A percentile compares a stretch with the other conserved stretches of the same genome.
phyloP scores from a whole-genome alignment of 2,113 vertebrate genomes.

The rabbit (Oryctolagus cuniculus) region DNA sequence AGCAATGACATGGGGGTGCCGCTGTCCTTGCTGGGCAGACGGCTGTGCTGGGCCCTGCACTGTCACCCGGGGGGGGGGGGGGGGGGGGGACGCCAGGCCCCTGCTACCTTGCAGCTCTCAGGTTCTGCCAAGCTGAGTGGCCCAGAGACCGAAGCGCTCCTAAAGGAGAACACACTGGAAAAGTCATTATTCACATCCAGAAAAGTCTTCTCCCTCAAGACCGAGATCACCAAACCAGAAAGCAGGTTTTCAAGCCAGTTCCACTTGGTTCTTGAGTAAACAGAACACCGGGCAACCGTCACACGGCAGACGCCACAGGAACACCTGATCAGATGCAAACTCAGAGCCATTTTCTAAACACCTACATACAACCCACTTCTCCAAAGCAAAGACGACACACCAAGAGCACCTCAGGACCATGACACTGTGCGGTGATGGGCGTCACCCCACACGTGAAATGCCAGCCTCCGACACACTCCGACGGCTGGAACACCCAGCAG shows the following conservation, averaged over 20 bases:
- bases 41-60: accelerated
- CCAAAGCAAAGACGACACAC: neutral
- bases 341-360: neutral
- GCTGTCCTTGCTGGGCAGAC: accelerated
- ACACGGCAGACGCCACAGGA: accelerated
- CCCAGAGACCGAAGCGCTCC: neutral
- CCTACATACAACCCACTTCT: neutral
- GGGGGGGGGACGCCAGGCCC: too few relatives aligned
- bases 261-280: constrained; percentile 18
- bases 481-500: neutral
- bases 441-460: neutral
- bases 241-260: neutral
- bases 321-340: neutral
- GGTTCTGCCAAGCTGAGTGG: accelerated
- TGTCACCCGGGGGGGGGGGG: accelerated
- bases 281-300: neutral
- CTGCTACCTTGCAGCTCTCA: neutral
- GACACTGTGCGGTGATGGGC: neutral
- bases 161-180: neutral
- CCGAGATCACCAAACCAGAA: neutral
- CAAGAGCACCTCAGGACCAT: neutral
- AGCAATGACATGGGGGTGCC: accelerated
- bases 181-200: neutral
- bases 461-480: neutral
- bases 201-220: neutral